Evolutionary conservation across 2,797 vertebrate genomes (phyloP), one percentile per base, ranked within the genome.

Genomic region (Aythya fuligula): DNA sequence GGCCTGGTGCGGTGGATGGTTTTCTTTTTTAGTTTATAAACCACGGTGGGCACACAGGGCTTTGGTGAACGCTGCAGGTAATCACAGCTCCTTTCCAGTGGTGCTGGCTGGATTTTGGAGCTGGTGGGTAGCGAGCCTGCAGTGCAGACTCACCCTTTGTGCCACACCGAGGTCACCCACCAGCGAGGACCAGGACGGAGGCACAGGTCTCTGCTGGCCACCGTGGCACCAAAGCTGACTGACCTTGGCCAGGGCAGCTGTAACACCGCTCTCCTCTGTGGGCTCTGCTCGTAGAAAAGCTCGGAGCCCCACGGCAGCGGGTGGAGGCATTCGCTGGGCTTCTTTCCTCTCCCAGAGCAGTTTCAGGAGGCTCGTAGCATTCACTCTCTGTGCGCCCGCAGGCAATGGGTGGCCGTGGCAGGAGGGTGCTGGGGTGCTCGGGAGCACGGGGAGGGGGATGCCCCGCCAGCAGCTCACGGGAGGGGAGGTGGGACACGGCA

Each of bases 131-230:
- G 43, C 8, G 57, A 65, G n/a, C 54, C 61, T 49, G 39, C 19
- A 62, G 30, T 12, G 28, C 1, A 11, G 36, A 43, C 30, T 81
- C 27, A 6, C 27, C 9, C 11, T 47, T 8, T 0, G 0, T 38
- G 72, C 69, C 62, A 47, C 27, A 25, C 2, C 43, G 57, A 62
- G 22, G 27, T 7, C 6, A 13, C 19, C 17, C 6, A 4, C 20
- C 9, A 7, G 28, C 0, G 8, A 84, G 38, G 71, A 18, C 12
- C 34, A 36, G 53, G 73, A 7, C 41, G 39, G 77, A 65, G 45
- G 36, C 51, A 49, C 43, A 69, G 45, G 39, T 43, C 56, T 24
- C 41, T 38, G 62, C 17, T 45, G 25, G 69, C 45, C 45, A 28
- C 69, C 6, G 11, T 0, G 2, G 20, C 71, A 34, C 64, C 47